A percentile compares a stretch with the other conserved stretches of the same genome.
Conservation (phyloP, 2,888 invertebrate genomes). For the Myathropa florea region DNA sequence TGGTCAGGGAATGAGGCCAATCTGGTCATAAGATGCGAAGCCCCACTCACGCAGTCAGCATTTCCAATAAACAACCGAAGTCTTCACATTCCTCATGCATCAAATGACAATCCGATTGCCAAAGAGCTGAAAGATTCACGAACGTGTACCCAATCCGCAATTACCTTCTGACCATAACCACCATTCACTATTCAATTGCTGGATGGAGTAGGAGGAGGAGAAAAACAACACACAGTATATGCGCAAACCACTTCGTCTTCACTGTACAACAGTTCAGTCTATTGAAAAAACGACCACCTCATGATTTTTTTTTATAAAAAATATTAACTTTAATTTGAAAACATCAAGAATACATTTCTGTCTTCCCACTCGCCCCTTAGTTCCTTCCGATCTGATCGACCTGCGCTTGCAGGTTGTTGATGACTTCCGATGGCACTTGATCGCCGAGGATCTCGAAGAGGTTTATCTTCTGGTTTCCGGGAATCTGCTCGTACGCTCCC, state of each 20-base stretch:
- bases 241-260: background rate
- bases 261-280: background rate
- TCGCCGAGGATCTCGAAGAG: slow-evolving; percentile 92
- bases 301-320: background rate
- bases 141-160: slow-evolving; percentile 26
- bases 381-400: slow-evolving; percentile 91
- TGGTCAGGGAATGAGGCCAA: slow-evolving; percentile 2
- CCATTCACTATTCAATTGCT: background rate
- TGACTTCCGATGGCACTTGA: slow-evolving; percentile 92
- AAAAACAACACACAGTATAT: background rate
- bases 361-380: slow-evolving; percentile 75
- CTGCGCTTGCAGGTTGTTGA: slow-evolving; percentile 92
- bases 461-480: slow-evolving; percentile 91
- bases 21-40: background rate
- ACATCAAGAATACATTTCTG: slow-evolving; percentile 5
- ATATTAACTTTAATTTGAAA: slow-evolving; percentile 9
- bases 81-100: background rate
- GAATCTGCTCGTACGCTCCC: slow-evolving; percentile 92
- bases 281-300: background rate
- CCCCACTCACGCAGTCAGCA: background rate
- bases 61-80: background rate
- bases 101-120: background rate
- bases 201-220: background rate
- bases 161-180: background rate
- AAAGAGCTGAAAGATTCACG: background rate